Percentiles rank a stretch among this genome's conserved stretches.
Conservation (phyloP, 2,113 vertebrate genomes). For the Myocastor coypus region DNA sequence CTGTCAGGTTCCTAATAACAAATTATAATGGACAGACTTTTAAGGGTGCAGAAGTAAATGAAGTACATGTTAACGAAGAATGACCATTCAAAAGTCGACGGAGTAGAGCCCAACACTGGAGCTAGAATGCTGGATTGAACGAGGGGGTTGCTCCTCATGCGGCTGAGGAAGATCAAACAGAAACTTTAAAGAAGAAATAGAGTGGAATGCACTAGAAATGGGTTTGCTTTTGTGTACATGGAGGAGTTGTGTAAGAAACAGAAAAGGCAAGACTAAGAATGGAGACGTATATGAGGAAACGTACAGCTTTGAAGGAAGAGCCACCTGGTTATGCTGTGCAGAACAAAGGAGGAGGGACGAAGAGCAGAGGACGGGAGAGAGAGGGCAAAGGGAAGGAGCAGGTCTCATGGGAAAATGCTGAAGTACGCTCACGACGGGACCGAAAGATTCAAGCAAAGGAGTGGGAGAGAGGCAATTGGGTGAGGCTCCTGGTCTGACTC, state of each 20-base stretch:
- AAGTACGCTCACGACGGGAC: background rate
- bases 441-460: background rate
- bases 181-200: background rate
- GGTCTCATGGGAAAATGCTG: background rate
- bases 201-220: constrained; percentile 6
- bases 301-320: background rate
- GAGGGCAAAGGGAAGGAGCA: background rate
- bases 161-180: background rate
- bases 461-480: background rate
- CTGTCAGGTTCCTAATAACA: background rate
- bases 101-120: background rate
- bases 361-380: background rate
- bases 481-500: background rate
- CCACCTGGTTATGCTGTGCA: background rate
- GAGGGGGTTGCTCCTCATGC: background rate
- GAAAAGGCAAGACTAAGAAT: background rate
- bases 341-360: background rate
- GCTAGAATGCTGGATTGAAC: constrained; percentile 13
- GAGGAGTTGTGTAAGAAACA: too few species aligned
- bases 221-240: background rate
- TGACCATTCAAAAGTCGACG: background rate
- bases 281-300: background rate
- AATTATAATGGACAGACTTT: background rate
- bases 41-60: background rate
- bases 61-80: background rate